phyloP scores from a whole-genome alignment of 2,113 vertebrate genomes.

The Meles meles region DNA sequence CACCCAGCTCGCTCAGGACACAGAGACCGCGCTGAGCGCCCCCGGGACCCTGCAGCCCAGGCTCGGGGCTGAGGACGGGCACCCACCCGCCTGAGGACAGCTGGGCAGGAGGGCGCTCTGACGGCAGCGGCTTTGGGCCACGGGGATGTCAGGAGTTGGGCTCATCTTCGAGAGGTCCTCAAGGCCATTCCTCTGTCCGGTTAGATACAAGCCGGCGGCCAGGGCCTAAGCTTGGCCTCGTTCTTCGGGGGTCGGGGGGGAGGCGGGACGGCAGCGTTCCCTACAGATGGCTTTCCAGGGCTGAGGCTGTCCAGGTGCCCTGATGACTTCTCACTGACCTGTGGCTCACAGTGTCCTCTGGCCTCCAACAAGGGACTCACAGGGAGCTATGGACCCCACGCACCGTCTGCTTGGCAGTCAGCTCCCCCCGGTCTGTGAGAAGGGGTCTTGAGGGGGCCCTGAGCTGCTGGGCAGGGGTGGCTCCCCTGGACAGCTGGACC shows the following conservation, averaged over 20 bases:
- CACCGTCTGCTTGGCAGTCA: too few relatives aligned
- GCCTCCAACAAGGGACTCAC: background rate
- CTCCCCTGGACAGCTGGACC: background rate
- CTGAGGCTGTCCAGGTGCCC: background rate
- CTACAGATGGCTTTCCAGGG: too few relatives aligned
- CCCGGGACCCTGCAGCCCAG: background rate
- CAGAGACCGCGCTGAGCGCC: background rate
- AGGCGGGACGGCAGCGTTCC: accelerated
- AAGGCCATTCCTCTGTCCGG: background rate
- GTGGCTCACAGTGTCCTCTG: too few relatives aligned
- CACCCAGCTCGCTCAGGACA: background rate
- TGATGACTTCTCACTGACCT: background rate
- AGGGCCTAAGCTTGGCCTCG: background rate
- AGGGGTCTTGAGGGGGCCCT: background rate
- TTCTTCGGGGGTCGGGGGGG: too few relatives aligned
- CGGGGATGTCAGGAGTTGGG: background rate
- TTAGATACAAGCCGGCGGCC: background rate
- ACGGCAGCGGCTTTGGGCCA: background rate
- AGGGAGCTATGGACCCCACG: background rate
- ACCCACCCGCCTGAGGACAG: accelerated
- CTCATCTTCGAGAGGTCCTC: background rate
- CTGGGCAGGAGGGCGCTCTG: background rate
- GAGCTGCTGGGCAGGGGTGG: background rate
- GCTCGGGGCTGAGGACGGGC: accelerated
- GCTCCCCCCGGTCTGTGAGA: background rate